Evolutionary conservation across 2,797 vertebrate genomes (phyloP).

Genomic region (Garrulus glandarius): DNA sequence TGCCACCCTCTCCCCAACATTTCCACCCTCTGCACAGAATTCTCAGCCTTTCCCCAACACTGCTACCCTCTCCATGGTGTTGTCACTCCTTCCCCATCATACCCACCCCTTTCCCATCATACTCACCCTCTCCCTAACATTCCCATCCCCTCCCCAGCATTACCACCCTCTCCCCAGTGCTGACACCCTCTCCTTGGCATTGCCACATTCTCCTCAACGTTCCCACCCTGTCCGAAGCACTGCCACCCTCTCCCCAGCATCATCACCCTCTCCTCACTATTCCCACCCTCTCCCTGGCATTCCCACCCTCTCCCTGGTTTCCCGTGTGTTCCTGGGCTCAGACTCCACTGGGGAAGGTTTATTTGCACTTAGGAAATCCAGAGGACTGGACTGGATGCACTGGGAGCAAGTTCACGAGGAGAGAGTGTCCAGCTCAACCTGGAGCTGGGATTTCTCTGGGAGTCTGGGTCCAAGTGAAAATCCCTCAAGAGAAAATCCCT

Average conservation of each 20-base stretch:
- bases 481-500: background rate
- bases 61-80: background rate
- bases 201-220: fast-evolving
- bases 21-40: background rate
- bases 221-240: background rate
- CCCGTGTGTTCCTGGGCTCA: background rate
- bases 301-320: background rate
- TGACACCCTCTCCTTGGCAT: fast-evolving
- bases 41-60: background rate
- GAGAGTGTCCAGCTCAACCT: background rate
- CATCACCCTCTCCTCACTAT: background rate
- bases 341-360: background rate
- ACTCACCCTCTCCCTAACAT: background rate
- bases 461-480: background rate
- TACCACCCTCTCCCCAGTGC: too few species aligned
- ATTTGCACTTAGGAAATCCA: background rate
- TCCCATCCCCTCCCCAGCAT: background rate
- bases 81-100: background rate
- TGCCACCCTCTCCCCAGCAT: background rate
- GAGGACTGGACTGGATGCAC: background rate
- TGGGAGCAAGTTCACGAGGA: background rate
- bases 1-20: too few species aligned
- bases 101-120: too few species aligned
- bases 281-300: background rate
- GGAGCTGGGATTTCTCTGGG: background rate